A percentile compares a stretch with the other conserved stretches of the same genome.
phyloP scores from a whole-genome alignment of 2,888 invertebrate species.

The Drosophila mayaguana region DNA sequence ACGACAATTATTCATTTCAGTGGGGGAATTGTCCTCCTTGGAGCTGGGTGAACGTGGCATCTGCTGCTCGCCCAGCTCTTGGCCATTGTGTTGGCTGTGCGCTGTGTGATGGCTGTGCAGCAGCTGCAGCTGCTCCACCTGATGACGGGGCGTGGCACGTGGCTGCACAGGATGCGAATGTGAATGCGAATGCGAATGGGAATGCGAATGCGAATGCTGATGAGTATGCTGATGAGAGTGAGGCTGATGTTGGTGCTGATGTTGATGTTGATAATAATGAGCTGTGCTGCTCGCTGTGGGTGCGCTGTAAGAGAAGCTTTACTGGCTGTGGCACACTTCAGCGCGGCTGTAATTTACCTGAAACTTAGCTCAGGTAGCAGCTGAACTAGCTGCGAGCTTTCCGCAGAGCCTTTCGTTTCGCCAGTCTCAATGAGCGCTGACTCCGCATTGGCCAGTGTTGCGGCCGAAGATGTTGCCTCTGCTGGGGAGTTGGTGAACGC shows the following conservation, averaged over 20 bases:
- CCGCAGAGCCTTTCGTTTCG: slow-evolving; percentile 23
- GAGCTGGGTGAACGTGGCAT: slow-evolving; percentile 87
- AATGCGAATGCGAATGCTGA: slow-evolving; percentile 38
- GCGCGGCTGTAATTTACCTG: slow-evolving; percentile 58
- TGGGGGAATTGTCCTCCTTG: slow-evolving; percentile 94
- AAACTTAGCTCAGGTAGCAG: slow-evolving; percentile 72
- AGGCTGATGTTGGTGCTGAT: slow-evolving; percentile 28
- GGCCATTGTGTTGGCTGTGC: slow-evolving; percentile 40
- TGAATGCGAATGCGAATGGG: slow-evolving; percentile 42
- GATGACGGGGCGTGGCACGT: slow-evolving; percentile 49
- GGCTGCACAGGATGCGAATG: slow-evolving; percentile 49
- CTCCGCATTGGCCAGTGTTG: slow-evolving; percentile 51
- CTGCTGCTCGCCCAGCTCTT: slow-evolving; percentile 44
- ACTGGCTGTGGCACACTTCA: not conserved
- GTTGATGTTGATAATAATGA: slow-evolving; percentile 55
- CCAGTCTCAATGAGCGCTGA: slow-evolving; percentile 70
- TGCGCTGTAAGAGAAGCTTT: slow-evolving; percentile 29
- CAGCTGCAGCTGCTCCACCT: slow-evolving; percentile 74
- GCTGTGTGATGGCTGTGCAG: slow-evolving; percentile 67
- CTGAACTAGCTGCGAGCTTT: slow-evolving; percentile 46
- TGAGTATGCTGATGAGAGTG: slow-evolving; percentile 21
- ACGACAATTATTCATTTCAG: slow-evolving; percentile 94
- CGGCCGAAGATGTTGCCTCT: slow-evolving; percentile 28
- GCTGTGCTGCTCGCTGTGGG: slow-evolving; percentile 19
- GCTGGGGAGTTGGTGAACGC: slow-evolving; percentile 49